phyloP scores from a whole-genome alignment of 1,140 invertebrate species.

The Cydia splendana region DNA sequence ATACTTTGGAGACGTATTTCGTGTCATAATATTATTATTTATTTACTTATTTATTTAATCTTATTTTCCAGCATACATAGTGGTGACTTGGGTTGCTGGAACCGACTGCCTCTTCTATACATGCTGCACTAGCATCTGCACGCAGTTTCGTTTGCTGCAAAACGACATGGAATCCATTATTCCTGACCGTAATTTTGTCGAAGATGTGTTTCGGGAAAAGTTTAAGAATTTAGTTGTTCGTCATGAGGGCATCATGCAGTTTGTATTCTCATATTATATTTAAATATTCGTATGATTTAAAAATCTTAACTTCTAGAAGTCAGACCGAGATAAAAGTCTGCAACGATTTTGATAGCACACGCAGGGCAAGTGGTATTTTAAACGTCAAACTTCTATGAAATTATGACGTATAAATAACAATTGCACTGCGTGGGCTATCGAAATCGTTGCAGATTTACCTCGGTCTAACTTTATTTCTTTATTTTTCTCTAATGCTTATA shows the following conservation, averaged over 20 bases:
- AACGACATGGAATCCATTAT: constrained; percentile 37
- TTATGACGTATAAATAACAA: too few relatives aligned
- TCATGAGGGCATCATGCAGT: constrained; percentile 13
- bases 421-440: too few relatives aligned
- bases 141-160: constrained; percentile 42
- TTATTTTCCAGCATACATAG: constrained; percentile 37
- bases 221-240: background rate
- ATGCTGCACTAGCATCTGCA: constrained; percentile 47
- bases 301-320: too few relatives aligned
- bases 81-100: constrained; percentile 29
- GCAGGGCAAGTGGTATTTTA: too few relatives aligned
- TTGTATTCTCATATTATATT: background rate
- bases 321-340: too few relatives aligned
- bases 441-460: too few relatives aligned
- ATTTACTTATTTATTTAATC: background rate
- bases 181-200: constrained; percentile 17
- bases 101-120: constrained; percentile 44
- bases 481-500: too few relatives aligned
- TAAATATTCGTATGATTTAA: background rate
- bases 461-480: background rate
- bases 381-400: too few relatives aligned
- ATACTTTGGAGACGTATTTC: too few relatives aligned
- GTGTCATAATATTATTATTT: background rate
- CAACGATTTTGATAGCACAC: too few relatives aligned
- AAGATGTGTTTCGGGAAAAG: background rate